Percentiles rank a stretch among this genome's conserved stretches.
Evolutionary conservation across 2,888 invertebrate genomes (phyloP).

Genomic region (Cylindroiulus punctatus): DNA sequence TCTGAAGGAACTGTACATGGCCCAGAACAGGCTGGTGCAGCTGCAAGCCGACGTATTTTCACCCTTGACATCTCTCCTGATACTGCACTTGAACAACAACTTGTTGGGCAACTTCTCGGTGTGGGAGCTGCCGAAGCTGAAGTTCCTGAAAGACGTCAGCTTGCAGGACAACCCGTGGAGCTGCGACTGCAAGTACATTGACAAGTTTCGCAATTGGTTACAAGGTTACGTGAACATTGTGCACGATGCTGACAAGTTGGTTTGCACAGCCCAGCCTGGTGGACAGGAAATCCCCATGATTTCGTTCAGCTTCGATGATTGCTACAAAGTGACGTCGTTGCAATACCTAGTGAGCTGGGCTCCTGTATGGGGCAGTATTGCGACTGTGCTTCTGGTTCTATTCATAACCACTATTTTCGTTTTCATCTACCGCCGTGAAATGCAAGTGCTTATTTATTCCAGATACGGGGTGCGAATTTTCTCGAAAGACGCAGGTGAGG

Average conservation of each 20-base stretch:
- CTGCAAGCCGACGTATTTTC: not conserved
- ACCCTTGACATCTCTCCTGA: not conserved
- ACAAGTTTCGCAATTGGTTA: constrained; percentile 80
- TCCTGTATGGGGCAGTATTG: constrained; percentile 9
- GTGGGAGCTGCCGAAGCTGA: constrained; percentile 13
- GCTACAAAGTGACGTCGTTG: not conserved
- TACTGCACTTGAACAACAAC: constrained; percentile 15
- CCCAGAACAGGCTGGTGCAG: not conserved
- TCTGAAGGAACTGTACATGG: constrained; percentile 9
- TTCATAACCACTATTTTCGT: constrained; percentile 57
- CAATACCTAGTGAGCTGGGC: not conserved
- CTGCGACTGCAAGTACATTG: constrained; percentile 64
- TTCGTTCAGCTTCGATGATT: not conserved
- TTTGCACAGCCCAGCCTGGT: not conserved
- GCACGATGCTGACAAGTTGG: constrained; percentile 67
- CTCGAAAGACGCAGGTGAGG: not conserved
- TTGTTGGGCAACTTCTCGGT: not conserved
- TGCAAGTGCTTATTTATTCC: constrained; percentile 57
- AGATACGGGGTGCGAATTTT: constrained; percentile 54
- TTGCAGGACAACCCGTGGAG: constrained; percentile 50
- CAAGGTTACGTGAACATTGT: constrained; percentile 74
- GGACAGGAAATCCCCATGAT: not conserved
- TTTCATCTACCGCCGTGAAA: constrained; percentile 48
- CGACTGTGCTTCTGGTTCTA: constrained; percentile 53
- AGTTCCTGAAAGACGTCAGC: not conserved